Conservation (phyloP, 2,888 invertebrate genomes). For the Petrolisthes cinctipes region DNA sequence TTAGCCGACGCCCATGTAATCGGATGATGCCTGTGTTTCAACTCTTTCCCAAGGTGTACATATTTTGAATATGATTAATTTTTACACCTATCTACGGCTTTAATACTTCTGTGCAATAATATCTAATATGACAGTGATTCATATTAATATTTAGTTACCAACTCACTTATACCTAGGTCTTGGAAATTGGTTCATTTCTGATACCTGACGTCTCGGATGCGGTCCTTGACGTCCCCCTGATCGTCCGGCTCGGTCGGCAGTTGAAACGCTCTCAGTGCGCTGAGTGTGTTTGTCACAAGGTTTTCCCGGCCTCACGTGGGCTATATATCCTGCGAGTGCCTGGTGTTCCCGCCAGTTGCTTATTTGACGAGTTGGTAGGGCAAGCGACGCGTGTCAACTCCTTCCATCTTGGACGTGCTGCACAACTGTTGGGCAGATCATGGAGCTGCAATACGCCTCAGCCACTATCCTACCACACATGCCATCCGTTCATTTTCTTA, state of each 20-base stretch:
- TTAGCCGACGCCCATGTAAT: constrained; percentile 50
- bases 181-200: background rate
- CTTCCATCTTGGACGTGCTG: too few relatives aligned
- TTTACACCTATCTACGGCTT: too few relatives aligned
- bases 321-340: constrained; percentile 33
- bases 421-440: too few relatives aligned
- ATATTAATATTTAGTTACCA: background rate
- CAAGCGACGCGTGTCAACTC: background rate
- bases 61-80: too few relatives aligned
- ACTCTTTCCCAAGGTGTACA: background rate
- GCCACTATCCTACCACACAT: too few relatives aligned
- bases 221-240: constrained; percentile 23
- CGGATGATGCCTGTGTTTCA: constrained; percentile 48
- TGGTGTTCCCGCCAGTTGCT: constrained; percentile 26
- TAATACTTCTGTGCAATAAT: too few relatives aligned
- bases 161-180: background rate
- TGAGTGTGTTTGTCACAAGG: constrained; percentile 48
- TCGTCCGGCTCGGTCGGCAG: constrained; percentile 15
- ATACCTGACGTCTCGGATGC: constrained; percentile 5
- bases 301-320: constrained; percentile 33
- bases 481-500: too few relatives aligned
- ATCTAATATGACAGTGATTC: too few relatives aligned
- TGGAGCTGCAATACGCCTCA: too few relatives aligned
- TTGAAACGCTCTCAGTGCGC: constrained; percentile 40
- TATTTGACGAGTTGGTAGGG: background rate